Conservation (phyloP, 2,888 invertebrate species). For the Ectemnius continuus region DNA sequence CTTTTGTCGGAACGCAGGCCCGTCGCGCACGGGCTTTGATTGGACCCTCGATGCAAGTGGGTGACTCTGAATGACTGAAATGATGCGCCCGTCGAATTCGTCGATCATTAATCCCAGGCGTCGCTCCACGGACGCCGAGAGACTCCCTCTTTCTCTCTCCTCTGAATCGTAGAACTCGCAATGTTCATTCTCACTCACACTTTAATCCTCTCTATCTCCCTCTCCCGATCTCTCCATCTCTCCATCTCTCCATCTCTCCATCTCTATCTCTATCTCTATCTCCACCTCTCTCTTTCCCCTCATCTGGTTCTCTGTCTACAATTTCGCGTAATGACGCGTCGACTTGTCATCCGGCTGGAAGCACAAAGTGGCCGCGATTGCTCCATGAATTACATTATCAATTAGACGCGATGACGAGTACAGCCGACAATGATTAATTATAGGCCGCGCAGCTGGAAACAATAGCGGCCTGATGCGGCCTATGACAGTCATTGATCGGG, state of each 20-base stretch:
- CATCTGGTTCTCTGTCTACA: slow-evolving; percentile 14
- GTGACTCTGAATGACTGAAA: slow-evolving; percentile 19
- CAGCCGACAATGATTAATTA: slow-evolving; percentile 44
- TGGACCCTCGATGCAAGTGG: slow-evolving; percentile 26
- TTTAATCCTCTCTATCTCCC: too few species aligned
- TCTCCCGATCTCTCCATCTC: too few species aligned
- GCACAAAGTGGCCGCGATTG: slow-evolving; percentile 50
- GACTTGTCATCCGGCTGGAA: slow-evolving; percentile 36
- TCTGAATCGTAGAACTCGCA: slow-evolving; percentile 16
- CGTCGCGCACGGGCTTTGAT: slow-evolving; percentile 21
- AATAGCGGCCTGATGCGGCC: too few species aligned
- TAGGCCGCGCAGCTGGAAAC: neutral
- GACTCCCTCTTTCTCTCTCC: neutral
- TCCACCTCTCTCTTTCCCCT: too few species aligned
- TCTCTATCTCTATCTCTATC: too few species aligned
- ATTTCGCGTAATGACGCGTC: slow-evolving; percentile 53
- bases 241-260: too few species aligned
- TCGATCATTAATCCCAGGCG: slow-evolving; percentile 45
- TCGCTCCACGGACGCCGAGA: neutral
- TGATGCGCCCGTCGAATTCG: slow-evolving; percentile 27
- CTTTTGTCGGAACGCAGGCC: too few species aligned
- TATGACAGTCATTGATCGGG: too few species aligned
- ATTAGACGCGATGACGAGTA: slow-evolving; percentile 48
- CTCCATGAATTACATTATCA: slow-evolving; percentile 45
- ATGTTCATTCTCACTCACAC: slow-evolving; percentile 9